Conservation (phyloP, 2,113 vertebrate genomes). For the Rattus rattus region DNA sequence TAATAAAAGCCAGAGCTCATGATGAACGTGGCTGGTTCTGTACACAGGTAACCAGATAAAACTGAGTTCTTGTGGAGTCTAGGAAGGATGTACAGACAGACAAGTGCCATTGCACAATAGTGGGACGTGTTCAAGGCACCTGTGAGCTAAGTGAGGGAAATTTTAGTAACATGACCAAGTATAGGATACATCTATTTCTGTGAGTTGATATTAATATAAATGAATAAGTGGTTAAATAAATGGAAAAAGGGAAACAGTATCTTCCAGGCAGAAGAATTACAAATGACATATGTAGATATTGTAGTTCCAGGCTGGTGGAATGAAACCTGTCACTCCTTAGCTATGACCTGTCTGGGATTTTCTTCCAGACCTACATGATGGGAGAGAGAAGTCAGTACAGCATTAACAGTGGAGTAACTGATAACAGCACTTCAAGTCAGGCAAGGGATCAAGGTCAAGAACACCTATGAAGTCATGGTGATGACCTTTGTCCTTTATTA, state of each 20-base stretch:
- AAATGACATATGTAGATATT: background rate
- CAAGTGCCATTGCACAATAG: background rate
- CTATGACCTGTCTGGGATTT: background rate
- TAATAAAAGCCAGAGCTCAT: background rate
- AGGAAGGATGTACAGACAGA: background rate
- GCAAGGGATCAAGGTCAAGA: background rate
- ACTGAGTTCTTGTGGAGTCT: background rate
- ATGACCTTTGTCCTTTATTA: background rate
- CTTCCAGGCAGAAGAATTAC: slow-evolving; percentile 3
- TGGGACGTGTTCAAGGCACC: background rate
- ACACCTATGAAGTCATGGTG: background rate
- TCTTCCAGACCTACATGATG: background rate
- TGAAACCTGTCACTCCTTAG: background rate
- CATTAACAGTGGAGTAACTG: background rate
- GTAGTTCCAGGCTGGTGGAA: background rate
- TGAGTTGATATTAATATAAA: background rate
- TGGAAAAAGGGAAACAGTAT: background rate
- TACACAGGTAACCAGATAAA: background rate
- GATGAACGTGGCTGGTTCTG: background rate
- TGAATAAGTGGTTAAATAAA: background rate
- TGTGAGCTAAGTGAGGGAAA: background rate
- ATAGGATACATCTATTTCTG: background rate
- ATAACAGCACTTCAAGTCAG: background rate
- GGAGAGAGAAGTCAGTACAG: background rate
- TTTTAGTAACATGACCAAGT: background rate